Evolutionary conservation across 2,797 vertebrate genomes (phyloP), one percentile per base, ranked within the genome.

Genomic region (Pygocentrus nattereri): DNA sequence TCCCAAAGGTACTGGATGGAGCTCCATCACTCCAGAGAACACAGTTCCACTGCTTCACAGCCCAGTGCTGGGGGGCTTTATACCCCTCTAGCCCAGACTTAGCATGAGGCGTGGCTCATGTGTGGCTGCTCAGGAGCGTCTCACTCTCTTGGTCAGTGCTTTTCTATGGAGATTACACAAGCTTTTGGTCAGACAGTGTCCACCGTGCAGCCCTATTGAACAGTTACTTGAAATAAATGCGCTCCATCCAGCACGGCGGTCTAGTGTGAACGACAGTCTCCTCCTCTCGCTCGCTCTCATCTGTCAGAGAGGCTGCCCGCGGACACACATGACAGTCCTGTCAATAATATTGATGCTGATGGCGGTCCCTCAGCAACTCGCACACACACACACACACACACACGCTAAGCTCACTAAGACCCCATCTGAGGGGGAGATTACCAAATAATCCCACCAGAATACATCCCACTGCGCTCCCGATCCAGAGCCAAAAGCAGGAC

Each of bases 261-360:
- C 2, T 21, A 64, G 31, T 19, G 50, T 52, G 50, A 52, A 19
- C 6, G 21, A 56, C 13, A 19, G 49, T 6, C 54, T 4, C n/a
- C 65, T 44, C 34, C 8, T n/a, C 65, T 68, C 6, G 15, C 59
- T 62, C 27, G 19, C 25, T 23, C 30, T 62, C 25, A 6, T 67
- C 18, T 38, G 19, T 27, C 19, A 67, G 31, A 44, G 41, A 6
- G 8, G 12, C 10, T 15, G 38, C 2, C 12, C 11, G 30, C 3
- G 15, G 12, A 64, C 19, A 21, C 13, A 11, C 4, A 61, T n/a
- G 4, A 34, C 15, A 38, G 12, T 16, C n/a, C 4, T 47, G 13
- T 47, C 38, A 25, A 23, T 69, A 47, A 25, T 69, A 69, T 69
- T 69, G 67, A 69, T 25, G 41, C 41, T 69, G 21, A 41, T n/a